A percentile compares a stretch with the other conserved stretches of the same genome.
Conservation (phyloP, 2,797 vertebrate genomes). For the Eptatretus atami region DNA sequence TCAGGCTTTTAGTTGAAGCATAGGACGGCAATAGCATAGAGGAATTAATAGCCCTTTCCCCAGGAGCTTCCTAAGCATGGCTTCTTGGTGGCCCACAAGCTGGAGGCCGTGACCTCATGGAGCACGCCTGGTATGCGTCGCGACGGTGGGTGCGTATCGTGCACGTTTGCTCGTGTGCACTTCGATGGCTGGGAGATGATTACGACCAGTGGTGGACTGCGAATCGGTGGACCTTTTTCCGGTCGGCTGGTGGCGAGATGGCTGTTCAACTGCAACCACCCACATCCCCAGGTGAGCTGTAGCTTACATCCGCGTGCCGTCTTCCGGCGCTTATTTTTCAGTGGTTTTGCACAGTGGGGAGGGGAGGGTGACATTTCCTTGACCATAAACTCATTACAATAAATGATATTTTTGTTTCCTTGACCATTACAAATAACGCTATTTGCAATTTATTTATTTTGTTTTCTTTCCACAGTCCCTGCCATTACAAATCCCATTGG, state of each 20-base stretch:
- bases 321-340: background rate
- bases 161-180: conserved; percentile 61
- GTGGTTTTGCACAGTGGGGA: too few relatives aligned
- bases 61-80: conserved; percentile 52
- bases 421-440: background rate
- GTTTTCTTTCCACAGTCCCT: background rate
- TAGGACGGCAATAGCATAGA: too few relatives aligned
- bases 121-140: conserved; percentile 66
- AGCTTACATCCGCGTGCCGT: background rate
- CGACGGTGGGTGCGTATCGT: conserved; percentile 42
- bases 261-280: conserved; percentile 56
- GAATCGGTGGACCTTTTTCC: conserved; percentile 82
- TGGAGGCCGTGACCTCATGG: conserved; percentile 84
- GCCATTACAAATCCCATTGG: background rate
- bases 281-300: conserved; percentile 25
- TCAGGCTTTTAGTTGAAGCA: too few relatives aligned
- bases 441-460: background rate
- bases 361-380: background rate
- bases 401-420: background rate
- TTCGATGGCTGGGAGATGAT: conserved; percentile 83
- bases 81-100: conserved; percentile 48
- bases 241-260: conserved; percentile 71
- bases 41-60: background rate
- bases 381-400: too few relatives aligned
- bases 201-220: conserved; percentile 84